Evolutionary conservation across 2,888 invertebrate species (phyloP), one percentile per base, ranked within the genome.

Genomic region (Agonum fuliginosum): DNA sequence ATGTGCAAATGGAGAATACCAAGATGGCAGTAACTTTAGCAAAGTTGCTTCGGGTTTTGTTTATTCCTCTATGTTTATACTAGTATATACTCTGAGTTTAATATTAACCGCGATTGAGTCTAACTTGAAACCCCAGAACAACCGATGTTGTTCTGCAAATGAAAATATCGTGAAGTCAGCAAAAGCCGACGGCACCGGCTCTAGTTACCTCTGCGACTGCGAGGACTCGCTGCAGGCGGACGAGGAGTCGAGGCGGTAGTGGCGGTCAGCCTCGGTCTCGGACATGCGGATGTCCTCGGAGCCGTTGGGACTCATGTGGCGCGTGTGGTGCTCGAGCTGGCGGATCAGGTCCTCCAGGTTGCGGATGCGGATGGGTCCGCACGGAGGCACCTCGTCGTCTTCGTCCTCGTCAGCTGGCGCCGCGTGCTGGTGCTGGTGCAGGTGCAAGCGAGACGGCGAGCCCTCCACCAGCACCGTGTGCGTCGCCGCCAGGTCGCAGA

Each of bases 271-370:
- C 86, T 97, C 97, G 70, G 94, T 94, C 87, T 97, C 97, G 76
- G 96, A 95, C 91, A 94, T 93, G 81, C 93, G 88, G 84, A 96
- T 95, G 84, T 97, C 97, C 86, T 96, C 96, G 14, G 96, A 96
- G 79, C 95, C 96, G 82, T 95, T 94, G 69, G 96, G 96, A 84
- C 95, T 96, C 93, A 95, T 95, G 87, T 95, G 95, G 19, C 95
- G 89, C 81, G 95, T 93, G 86, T 96, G 95, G 85, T 95, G 95
- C 86, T 96, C 95, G 82, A 96, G 88, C 87, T 95, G 96, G 74
- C 96, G 89, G 84, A 97, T 95, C 79, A 97, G 90, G 87, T 97
- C 97, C 87, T 97, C 97, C 80, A 97, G 89, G 86, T 95, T 97
- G 81, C 97, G 91, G 86, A 97, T 97, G 81, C 97, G 91, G 84